These are phyloP conservation scores for Villa cingulata DNA, from an alignment of 2,888 invertebrate genomes.

Conservation along the genomic window DNA sequence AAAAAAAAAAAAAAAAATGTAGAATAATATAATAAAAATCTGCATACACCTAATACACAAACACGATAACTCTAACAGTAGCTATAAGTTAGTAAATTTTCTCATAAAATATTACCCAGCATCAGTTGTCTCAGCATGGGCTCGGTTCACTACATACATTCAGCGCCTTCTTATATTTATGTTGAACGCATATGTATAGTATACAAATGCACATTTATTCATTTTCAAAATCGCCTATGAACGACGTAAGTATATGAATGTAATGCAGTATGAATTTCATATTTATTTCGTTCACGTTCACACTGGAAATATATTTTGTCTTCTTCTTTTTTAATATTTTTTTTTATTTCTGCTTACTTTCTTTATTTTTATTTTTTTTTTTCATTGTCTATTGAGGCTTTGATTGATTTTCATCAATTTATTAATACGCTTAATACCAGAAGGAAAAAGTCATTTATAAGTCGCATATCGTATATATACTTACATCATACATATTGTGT, in stretches of 20 bases:
- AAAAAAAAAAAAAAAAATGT: too few relatives aligned
- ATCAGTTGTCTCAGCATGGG: constrained; percentile 11
- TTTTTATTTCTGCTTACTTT: too few relatives aligned
- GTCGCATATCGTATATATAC: too few relatives aligned
- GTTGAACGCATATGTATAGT: too few relatives aligned
- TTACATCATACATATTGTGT: too few relatives aligned
- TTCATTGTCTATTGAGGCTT: constrained; percentile 1
- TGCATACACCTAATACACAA: background rate
- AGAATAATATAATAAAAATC: too few relatives aligned
- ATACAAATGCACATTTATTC: background rate
- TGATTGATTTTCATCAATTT: constrained; percentile 9
- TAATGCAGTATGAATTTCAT: too few relatives aligned
- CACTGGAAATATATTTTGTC: too few relatives aligned
- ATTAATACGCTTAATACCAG: constrained; percentile 6
- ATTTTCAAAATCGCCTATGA: background rate
- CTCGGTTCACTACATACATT: background rate
- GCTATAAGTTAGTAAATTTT: background rate
- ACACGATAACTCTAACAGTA: background rate
- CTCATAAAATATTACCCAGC: constrained; percentile 9
- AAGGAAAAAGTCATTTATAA: background rate
- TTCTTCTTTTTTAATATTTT: too few relatives aligned
- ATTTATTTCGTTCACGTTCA: too few relatives aligned
- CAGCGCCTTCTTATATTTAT: background rate
- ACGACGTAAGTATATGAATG: too few relatives aligned
- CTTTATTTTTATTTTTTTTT: too few relatives aligned